Evolutionary conservation across 2,888 invertebrate species (phyloP), one percentile per base, ranked within the genome.

Genomic region (Eugnorisma glareosa): DNA sequence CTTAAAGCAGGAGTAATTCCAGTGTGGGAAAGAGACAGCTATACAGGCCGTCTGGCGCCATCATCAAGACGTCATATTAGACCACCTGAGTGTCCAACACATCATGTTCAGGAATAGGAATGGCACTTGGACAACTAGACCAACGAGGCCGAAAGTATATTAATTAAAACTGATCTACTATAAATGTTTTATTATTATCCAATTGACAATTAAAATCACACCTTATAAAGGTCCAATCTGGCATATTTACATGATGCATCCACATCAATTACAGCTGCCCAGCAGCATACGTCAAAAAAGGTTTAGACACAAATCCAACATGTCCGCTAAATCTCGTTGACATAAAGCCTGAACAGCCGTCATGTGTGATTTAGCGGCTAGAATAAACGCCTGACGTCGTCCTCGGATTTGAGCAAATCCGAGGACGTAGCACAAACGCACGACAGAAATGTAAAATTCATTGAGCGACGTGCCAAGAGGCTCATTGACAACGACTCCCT

Each of bases 381-480:
- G n/a, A 70, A 59, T 68, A 63, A 43, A 45, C 18, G n/a, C 35
- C 37, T 68, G 79, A 82, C 83, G n/a, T n/a, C n/a, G n/a, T n/a
- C n/a, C n/a, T n/a, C n/a, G 77, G 84, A 73, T 73, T 83, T 75
- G 13, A 48, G n/a, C 4, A 64, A 40, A 40, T 64, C 15, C 13
- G 64, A 40, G 15, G 2, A 15, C 8, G 8, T 37, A n/a, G 64
- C 18, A 40, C 4, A 64, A 40, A 64, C 15, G 37, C n/a, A n/a
- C 64, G 40, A 40, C 37, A 15, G 2, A 35, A 35, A 61, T 59
- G 21, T 59, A 31, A 59, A 31, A 59, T 59, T 28, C 8, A 31
- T 43, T 15, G 43, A 43, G 43, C 5, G 43, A 15, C 5, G 43
- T 13, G 43, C 43, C 15, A 5, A 43, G 43, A 43, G 43, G 15